Evolutionary conservation across 2,113 vertebrate species (phyloP).

Genomic region (Halcyon malimbica): DNA sequence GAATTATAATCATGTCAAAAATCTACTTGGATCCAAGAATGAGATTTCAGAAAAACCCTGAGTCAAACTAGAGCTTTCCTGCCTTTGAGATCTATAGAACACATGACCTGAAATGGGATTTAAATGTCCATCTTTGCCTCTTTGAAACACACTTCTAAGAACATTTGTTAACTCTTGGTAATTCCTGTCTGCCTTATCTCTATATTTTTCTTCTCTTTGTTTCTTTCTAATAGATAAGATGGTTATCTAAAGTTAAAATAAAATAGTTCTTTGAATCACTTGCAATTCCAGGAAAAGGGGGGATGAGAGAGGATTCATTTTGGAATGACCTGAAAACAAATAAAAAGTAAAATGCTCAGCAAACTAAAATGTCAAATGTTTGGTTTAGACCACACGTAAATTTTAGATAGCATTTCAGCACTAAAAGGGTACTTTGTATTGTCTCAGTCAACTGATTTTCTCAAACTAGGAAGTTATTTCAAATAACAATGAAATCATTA

Average conservation of each 20-base stretch:
- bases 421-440: neutral
- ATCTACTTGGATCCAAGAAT: slow-evolving; percentile 27
- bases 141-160: neutral
- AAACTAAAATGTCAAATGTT: neutral
- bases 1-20: slow-evolving; percentile 58
- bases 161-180: neutral
- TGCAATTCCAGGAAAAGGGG: neutral
- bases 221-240: neutral
- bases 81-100: neutral
- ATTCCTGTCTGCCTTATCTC: neutral
- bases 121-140: slow-evolving; percentile 15
- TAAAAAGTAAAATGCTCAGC: neutral
- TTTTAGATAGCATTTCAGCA: neutral
- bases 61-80: slow-evolving; percentile 29
- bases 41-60: slow-evolving; percentile 38
- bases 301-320: neutral
- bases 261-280: neutral
- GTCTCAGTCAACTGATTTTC: neutral
- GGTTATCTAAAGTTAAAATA: neutral
- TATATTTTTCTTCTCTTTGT: neutral
- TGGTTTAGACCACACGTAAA: neutral
- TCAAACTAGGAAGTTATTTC: neutral
- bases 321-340: neutral
- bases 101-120: neutral
- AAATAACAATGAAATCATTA: neutral